Base-by-base conservation (phyloP, 2,797 vertebrate species). In the Tokudaia muenninki region DNA sequence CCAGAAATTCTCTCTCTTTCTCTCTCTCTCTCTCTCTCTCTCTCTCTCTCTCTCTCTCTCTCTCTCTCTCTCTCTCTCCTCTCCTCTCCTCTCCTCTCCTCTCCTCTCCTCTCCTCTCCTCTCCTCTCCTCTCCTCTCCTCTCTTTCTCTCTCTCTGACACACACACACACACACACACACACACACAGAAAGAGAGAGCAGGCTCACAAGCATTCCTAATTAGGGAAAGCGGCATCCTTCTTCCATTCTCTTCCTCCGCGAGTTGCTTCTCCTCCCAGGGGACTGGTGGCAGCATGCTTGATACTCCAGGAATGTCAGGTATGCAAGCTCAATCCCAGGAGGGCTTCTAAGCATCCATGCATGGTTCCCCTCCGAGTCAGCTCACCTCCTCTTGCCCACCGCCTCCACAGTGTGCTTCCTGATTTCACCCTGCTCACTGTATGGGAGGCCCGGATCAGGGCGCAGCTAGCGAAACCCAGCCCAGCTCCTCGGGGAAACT, bases 281-380 rank as follows among this genome's bases (percentile, higher is more conserved):
- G 89, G 41, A 34, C 78, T 59, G 79, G 67, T 44, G 57, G 95
- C 86, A 95, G 89, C 95, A 70, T 17, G 90, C 90, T 44, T 86
- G 88, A 70, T n/a, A 67, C 75, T 94, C 83, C 87, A 95, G 87
- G 98, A 96, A 98, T 97, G 47, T 72, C 80, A 97, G 84, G 95
- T 75, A 97, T 94, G 95, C 47, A 22, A 22, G 72, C 78, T 65
- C 93, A 59, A 84, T 65, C 93, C 74, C 61, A 55, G 95, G 87
- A 94, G 88, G 87, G 67, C 86, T 92, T 72, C 16, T 57, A 94
- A 95, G 83, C 7, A 2, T 17, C 91, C 97, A 82, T 19, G 91
- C 95, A 6, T 94, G 96, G 91, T 63, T 97, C 89, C 94, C 92
- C 88, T 93, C 72, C 61, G 78, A 79, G 41, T 63, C 84, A 81